Conservation (phyloP, 2,113 vertebrate genomes). For the Corvus hawaiiensis region DNA sequence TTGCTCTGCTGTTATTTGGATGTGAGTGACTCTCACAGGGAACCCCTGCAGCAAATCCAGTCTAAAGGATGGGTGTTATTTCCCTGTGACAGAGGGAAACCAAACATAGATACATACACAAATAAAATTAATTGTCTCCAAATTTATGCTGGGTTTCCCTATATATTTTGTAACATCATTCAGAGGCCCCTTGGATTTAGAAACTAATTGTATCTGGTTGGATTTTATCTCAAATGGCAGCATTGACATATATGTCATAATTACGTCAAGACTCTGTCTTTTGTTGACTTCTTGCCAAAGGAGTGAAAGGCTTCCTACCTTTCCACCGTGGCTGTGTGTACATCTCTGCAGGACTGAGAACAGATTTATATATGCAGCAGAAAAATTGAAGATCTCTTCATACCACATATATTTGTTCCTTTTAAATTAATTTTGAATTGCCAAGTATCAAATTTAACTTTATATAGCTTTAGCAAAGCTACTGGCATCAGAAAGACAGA, state of each 20-base stretch:
- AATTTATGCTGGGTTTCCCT: neutral
- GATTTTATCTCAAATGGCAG: slow-evolving; percentile 8
- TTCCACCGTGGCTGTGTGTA: neutral
- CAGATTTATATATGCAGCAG: neutral
- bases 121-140: neutral
- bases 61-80: neutral
- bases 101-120: neutral
- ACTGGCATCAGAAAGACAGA: neutral
- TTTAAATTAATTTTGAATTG: neutral
- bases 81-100: neutral
- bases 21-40: neutral
- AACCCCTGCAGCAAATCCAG: neutral
- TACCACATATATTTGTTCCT: neutral
- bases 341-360: neutral
- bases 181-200: neutral
- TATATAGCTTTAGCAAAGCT: neutral
- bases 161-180: neutral
- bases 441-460: neutral
- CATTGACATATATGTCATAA: neutral
- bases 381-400: neutral
- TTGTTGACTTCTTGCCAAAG: neutral
- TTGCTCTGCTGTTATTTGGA: neutral
- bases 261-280: neutral
- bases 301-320: neutral
- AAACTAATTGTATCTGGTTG: neutral